Conservation (phyloP, 1,140 invertebrate species). For the Atta colombica region DNA sequence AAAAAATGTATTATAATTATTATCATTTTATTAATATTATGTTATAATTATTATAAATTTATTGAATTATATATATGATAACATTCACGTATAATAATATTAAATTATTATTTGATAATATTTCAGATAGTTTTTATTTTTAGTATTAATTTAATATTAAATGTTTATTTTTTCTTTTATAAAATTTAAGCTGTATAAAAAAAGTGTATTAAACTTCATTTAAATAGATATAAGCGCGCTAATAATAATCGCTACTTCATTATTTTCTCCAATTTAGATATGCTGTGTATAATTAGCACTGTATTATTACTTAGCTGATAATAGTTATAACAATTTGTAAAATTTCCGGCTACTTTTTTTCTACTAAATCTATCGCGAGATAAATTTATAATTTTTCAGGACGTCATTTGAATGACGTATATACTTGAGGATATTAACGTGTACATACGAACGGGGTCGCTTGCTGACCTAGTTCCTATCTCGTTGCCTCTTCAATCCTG, state of each 20-base stretch:
- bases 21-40: neutral
- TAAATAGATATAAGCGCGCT: neutral
- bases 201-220: neutral
- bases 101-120: neutral
- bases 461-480: constrained; percentile 39
- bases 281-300: neutral
- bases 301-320: neutral
- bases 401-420: neutral
- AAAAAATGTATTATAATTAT: neutral
- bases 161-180: neutral
- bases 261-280: neutral
- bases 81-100: neutral
- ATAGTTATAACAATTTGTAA: neutral
- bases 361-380: neutral
- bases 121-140: neutral
- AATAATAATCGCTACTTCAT: neutral
- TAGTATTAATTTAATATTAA: neutral
- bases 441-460: constrained; percentile 34
- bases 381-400: neutral
- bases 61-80: too few species aligned
- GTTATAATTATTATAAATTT: neutral
- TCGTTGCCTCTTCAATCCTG: constrained; percentile 1
- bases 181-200: neutral
- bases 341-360: neutral
- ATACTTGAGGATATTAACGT: constrained; percentile 38